A percentile compares a stretch with the other conserved stretches of the same genome.
Conservation (phyloP, 2,888 invertebrate genomes). For the Acrocera orbiculus region DNA sequence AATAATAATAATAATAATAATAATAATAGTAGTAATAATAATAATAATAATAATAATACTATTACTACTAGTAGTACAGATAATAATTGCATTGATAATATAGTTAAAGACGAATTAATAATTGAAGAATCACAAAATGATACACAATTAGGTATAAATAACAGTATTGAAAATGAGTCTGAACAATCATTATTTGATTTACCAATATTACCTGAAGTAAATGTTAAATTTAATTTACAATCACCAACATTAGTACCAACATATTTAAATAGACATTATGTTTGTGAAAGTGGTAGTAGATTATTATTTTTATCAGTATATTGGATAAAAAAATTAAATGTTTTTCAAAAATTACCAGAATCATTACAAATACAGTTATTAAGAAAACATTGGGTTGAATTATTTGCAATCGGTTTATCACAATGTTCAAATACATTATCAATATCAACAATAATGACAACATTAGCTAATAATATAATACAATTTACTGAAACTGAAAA, state of each 20-base stretch:
- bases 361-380: constrained; percentile 71
- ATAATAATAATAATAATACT: constrained; percentile 8
- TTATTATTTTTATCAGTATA: constrained; percentile 78
- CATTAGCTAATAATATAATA: constrained; percentile 43
- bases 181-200: constrained; percentile 32
- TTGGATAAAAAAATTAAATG: constrained; percentile 73
- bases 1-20: neutral
- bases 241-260: constrained; percentile 64
- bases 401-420: constrained; percentile 78
- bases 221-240: constrained; percentile 57
- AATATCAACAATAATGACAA: constrained; percentile 63
- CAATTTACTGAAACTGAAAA: constrained; percentile 40
- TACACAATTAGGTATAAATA: neutral
- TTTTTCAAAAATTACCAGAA: constrained; percentile 62
- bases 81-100: constrained; percentile 3
- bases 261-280: constrained; percentile 85
- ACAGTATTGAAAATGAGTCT: constrained; percentile 17
- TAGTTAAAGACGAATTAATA: constrained; percentile 22
- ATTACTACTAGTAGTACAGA: neutral
- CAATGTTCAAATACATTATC: constrained; percentile 68
- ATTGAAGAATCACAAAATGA: constrained; percentile 23
- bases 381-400: constrained; percentile 79
- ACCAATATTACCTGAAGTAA: constrained; percentile 48
- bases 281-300: constrained; percentile 87
- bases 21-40: neutral